phyloP scores from a whole-genome alignment of 2,113 vertebrate species.

The Corydoras sp. region DNA sequence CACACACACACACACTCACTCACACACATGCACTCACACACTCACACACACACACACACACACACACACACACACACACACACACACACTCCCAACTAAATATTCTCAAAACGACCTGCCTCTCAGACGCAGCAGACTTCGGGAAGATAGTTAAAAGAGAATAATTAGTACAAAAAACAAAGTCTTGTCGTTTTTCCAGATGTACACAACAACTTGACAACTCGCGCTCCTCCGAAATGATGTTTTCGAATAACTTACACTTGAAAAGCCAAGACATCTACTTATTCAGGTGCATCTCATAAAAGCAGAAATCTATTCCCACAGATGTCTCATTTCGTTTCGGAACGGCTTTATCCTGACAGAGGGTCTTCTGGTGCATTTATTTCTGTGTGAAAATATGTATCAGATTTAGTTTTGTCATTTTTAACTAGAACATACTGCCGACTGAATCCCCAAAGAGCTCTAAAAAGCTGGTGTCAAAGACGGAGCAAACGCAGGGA shows the following conservation, averaged over 20 bases:
- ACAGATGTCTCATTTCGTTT: conserved; percentile 23
- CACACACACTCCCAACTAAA: not conserved
- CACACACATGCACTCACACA: too few relatives aligned
- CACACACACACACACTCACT: too few relatives aligned
- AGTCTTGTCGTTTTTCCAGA: not conserved
- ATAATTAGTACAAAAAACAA: conserved; percentile 3
- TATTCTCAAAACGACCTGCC: too few relatives aligned
- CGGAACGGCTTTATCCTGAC: conserved; percentile 38
- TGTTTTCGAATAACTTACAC: too few relatives aligned
- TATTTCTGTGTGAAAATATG: conserved; percentile 47
- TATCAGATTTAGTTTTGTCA: conserved; percentile 55
- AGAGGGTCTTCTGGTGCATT: conserved; percentile 19
- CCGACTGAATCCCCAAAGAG: conserved; percentile 46
- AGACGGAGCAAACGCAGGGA: conserved; percentile 11
- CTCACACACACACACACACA: too few relatives aligned
- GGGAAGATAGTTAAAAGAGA: too few relatives aligned
- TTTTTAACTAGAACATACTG: conserved; percentile 56
- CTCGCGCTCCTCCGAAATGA: too few relatives aligned
- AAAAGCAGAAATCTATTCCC: conserved; percentile 36
- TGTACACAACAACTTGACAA: too few relatives aligned
- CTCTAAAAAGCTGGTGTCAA: conserved; percentile 44
- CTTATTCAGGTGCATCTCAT: conserved; percentile 30
- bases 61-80: not conserved
- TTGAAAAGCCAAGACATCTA: not conserved
- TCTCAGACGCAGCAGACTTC: too few relatives aligned